Percentiles rank a stretch among this genome's conserved stretches.
Evolutionary conservation across 2,113 vertebrate genomes (phyloP).

Genomic region (Cnemophilus loriae): DNA sequence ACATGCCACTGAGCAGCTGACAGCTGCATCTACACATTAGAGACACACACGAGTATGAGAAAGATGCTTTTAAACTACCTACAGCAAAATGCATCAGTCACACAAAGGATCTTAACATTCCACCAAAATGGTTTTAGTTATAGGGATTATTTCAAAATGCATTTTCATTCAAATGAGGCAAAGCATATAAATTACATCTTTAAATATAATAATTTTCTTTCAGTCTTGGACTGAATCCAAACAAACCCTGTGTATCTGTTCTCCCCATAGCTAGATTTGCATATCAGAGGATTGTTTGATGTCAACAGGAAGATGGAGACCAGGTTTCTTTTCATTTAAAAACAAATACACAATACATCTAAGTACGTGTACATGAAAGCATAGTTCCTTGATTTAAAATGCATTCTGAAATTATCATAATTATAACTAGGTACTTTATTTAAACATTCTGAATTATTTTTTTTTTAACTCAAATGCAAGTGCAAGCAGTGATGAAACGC

Average conservation of each 20-base stretch:
- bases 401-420: constrained; percentile 48
- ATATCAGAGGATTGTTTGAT: constrained; percentile 81
- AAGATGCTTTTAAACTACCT: neutral
- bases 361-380: constrained; percentile 45
- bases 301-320: constrained; percentile 73
- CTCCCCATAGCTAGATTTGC: constrained; percentile 70
- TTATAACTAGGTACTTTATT: constrained; percentile 28
- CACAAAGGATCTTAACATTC: neutral
- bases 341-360: constrained; percentile 65
- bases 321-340: constrained; percentile 72
- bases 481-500: neutral
- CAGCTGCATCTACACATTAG: neutral
- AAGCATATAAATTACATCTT: constrained; percentile 43
- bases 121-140: constrained; percentile 2
- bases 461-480: neutral
- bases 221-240: constrained; percentile 71
- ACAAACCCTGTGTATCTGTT: constrained; percentile 54
- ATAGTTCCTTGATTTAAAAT: constrained; percentile 52
- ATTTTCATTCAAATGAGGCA: constrained; percentile 52
- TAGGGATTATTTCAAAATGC: constrained; percentile 27
- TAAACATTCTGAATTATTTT: constrained; percentile 10
- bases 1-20: neutral
- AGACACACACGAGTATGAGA: neutral
- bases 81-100: neutral
- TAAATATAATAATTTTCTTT: constrained; percentile 43